Evolutionary conservation across 2,797 vertebrate species (phyloP).

Genomic region (Vespertilio murinus): DNA sequence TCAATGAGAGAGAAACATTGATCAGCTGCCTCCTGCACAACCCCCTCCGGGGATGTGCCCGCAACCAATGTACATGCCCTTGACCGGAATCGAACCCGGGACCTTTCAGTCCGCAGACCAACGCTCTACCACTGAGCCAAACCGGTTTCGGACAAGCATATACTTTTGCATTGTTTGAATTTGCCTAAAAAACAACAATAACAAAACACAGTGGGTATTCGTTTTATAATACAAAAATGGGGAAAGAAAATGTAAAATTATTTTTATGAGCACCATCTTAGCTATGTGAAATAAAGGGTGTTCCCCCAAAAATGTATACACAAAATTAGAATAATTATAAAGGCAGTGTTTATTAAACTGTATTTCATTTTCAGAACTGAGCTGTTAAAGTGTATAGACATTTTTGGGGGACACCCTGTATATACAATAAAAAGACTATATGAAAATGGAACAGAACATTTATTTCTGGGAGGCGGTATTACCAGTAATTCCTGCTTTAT

Average conservation of each 20-base stretch:
- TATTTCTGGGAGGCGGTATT: background rate
- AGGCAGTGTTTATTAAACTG: background rate
- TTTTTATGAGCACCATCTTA: constrained; percentile 18
- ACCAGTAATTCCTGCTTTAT: background rate
- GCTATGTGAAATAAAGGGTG: background rate
- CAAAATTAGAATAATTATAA: background rate
- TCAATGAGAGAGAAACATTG: too few species aligned
- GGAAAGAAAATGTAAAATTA: background rate
- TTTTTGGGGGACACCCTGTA: background rate
- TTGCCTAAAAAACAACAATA: background rate
- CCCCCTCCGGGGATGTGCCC: too few species aligned
- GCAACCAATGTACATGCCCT: too few species aligned
- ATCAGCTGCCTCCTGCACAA: too few species aligned
- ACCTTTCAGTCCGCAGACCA: too few species aligned
- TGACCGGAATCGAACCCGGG: too few species aligned
- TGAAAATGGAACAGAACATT: background rate
- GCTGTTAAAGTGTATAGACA: background rate
- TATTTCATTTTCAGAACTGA: background rate
- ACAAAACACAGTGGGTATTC: background rate
- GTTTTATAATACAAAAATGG: background rate
- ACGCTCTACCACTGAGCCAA: too few species aligned
- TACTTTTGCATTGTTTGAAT: background rate
- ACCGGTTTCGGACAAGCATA: too few species aligned
- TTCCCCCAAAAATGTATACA: background rate
- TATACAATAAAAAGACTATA: background rate